Conservation (phyloP, 1,140 invertebrate genomes). For the Aphelinus atriplicis region DNA sequence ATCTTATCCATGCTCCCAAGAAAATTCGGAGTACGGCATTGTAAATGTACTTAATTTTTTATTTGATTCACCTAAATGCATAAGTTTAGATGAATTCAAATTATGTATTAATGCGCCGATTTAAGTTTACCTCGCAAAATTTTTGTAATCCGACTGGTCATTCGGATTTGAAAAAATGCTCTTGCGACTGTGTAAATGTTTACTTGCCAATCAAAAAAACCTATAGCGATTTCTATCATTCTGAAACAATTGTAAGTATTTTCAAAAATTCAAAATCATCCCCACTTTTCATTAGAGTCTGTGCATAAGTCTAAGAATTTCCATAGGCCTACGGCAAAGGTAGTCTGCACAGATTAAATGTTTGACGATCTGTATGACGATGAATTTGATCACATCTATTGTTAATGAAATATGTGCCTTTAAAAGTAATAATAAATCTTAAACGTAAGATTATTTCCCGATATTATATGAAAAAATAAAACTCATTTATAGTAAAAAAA, state of each 20-base stretch:
- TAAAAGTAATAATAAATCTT: conserved; percentile 63
- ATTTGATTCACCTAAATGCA: conserved; percentile 66
- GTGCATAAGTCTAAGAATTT: conserved; percentile 31
- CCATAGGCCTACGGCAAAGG: conserved; percentile 19
- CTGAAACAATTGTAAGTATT: conserved; percentile 16
- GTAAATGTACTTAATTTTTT: conserved; percentile 47
- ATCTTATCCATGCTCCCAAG: conserved; percentile 38
- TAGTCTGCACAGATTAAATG: conserved; percentile 32
- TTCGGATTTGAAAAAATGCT: conserved; percentile 56
- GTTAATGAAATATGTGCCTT: conserved; percentile 65
- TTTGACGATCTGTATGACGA: conserved; percentile 27
- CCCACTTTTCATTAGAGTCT: conserved; percentile 21
- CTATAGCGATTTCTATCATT: conserved; percentile 29
- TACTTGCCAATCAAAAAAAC: conserved; percentile 56
- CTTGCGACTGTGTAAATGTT: conserved; percentile 51
- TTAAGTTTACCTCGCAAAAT: conserved; percentile 48
- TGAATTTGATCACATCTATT: conserved; percentile 34
- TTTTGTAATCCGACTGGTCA: conserved; percentile 53
- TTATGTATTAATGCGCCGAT: conserved; percentile 44
- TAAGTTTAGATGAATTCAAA: conserved; percentile 65
- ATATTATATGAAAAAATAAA: conserved; percentile 61
- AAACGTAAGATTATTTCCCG: conserved; percentile 59
- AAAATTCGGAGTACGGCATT: conserved; percentile 34
- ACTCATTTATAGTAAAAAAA: conserved; percentile 62
- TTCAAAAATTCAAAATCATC: conserved; percentile 20